These are phyloP conservation scores for Epizoanthus rinbou DNA, from an alignment of 92 coral and sea anemone species.

Conservation along the genomic window DNA sequence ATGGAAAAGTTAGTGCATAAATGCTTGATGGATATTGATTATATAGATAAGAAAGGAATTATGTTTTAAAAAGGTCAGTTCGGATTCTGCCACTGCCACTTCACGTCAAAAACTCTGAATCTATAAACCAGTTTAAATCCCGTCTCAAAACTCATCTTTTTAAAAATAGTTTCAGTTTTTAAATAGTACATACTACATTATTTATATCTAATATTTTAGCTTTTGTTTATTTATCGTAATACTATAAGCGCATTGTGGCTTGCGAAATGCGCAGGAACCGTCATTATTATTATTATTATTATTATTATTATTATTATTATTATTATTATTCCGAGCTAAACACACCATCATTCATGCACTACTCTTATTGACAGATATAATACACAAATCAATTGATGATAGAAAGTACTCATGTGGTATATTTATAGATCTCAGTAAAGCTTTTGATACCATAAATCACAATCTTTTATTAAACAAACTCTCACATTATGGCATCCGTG, in stretches of 20 bases:
- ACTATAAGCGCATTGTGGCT: no score
- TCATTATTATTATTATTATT: no score
- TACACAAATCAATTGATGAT: slow-evolving; percentile 38
- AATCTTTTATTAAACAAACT: slow-evolving; percentile 32
- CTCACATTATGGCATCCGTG: slow-evolving; percentile 49
- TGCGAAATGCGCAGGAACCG: no score
- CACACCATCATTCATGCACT: slow-evolving; percentile 49
- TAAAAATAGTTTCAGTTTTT: no score
- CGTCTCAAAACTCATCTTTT: no score
- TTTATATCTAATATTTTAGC: no score
- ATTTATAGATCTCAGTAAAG: slow-evolving; percentile 51
- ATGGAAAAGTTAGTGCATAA: slow-evolving; percentile 45
- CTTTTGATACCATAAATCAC: slow-evolving; percentile 53
- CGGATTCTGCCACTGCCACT: slow-evolving; percentile 45
- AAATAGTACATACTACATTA: no score
- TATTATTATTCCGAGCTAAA: slow-evolving; percentile 43
- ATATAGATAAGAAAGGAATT: slow-evolving; percentile 11
- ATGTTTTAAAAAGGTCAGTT: slow-evolving; percentile 46
- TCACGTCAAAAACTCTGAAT: no score
- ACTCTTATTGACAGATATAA: slow-evolving; percentile 27
- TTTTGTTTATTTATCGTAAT: no score
- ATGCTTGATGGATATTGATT: slow-evolving; percentile 3
- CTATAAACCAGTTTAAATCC: no score
- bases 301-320: no score
- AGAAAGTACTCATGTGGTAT: slow-evolving; percentile 47